phyloP scores from a whole-genome alignment of 2,113 vertebrate genomes.

The Ceuthmochares aereus region DNA sequence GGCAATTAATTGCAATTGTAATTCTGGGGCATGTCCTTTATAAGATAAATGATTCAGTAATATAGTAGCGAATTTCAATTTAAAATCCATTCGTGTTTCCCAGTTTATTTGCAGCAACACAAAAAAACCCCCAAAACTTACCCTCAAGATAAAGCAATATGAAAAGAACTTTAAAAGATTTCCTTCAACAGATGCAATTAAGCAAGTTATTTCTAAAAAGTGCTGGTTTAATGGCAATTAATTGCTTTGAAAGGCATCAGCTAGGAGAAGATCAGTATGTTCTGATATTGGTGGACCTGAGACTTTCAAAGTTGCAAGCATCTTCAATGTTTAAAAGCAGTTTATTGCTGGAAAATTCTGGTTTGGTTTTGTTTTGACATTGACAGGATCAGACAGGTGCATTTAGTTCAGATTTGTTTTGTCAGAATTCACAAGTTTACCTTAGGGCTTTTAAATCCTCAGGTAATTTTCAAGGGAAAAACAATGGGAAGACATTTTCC shows the following conservation, averaged over 20 bases:
- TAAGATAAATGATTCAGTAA: not conserved
- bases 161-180: not conserved
- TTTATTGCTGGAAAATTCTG: not conserved
- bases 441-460: not conserved
- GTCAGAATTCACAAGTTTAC: not conserved
- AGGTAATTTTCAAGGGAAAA: not conserved
- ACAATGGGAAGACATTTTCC: not conserved
- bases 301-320: not conserved
- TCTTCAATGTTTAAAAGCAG: not conserved
- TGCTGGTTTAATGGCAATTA: not conserved
- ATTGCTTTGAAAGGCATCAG: not conserved
- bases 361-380: not conserved
- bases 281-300: not conserved
- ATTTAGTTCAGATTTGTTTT: not conserved
- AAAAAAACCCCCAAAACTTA: not conserved
- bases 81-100: not conserved
- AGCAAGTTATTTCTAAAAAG: not conserved
- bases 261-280: not conserved
- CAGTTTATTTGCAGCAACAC: not conserved
- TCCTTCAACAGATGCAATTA: not conserved
- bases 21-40: not conserved
- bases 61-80: not conserved
- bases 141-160: not conserved
- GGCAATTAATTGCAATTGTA: not conserved
- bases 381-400: not conserved